A percentile compares a stretch with the other conserved stretches of the same genome.
Evolutionary conservation across 2,113 vertebrate species (phyloP).

Genomic region (Brachypodius melanocephalos): DNA sequence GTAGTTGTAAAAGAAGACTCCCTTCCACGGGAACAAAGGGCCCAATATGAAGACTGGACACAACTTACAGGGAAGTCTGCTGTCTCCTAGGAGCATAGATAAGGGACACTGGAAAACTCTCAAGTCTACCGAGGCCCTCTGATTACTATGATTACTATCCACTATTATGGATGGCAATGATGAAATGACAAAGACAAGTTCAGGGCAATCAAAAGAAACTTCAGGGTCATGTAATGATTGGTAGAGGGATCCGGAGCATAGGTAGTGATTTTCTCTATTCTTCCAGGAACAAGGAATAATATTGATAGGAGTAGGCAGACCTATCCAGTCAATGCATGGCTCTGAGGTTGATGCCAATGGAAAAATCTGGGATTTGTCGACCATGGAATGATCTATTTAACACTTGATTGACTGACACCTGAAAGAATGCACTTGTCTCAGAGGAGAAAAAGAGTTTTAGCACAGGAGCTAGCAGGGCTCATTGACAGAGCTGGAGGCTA

Average conservation of each 20-base stretch:
- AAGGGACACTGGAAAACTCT: neutral
- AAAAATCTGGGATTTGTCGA: neutral
- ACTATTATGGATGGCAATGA: fast-evolving
- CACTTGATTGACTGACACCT: neutral
- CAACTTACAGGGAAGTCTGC: neutral
- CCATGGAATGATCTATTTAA: neutral
- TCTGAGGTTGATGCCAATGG: neutral
- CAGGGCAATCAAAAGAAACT: neutral
- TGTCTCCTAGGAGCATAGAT: neutral
- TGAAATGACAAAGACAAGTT: fast-evolving
- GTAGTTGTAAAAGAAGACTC: neutral
- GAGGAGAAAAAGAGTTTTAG: neutral
- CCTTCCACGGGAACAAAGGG: neutral
- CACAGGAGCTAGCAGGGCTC: neutral
- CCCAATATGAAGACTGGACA: neutral
- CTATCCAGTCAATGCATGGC: neutral
- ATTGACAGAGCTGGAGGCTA: neutral
- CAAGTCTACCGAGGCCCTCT: neutral
- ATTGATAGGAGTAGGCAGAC: neutral
- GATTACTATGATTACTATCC: neutral
- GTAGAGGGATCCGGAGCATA: neutral
- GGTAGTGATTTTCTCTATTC: neutral
- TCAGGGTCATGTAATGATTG: no score
- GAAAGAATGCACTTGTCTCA: neutral
- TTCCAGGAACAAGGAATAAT: neutral